phyloP scores from a whole-genome alignment of 2,797 vertebrate genomes.

The Karalla daura region DNA sequence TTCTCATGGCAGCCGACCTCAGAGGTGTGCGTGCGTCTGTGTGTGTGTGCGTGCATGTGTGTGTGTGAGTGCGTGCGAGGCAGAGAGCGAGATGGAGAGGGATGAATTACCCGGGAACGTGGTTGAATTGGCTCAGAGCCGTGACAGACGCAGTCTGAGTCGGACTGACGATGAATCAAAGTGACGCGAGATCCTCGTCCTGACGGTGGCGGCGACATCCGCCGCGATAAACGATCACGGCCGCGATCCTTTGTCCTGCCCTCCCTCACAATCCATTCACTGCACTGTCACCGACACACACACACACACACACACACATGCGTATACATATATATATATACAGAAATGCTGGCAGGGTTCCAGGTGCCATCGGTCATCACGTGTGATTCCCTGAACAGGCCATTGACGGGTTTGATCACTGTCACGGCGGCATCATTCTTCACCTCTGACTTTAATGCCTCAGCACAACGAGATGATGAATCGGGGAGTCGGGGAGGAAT shows the following conservation, averaged over 20 bases:
- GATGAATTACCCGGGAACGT: slow-evolving; percentile 45
- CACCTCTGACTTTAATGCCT: no score
- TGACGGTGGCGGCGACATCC: slow-evolving; percentile 32
- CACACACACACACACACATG: no score
- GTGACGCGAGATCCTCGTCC: slow-evolving; percentile 40
- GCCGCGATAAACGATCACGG: slow-evolving; percentile 45
- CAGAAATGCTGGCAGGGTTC: not conserved
- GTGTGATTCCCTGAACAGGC: no score
- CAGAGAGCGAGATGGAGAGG: no score
- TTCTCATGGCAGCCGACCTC: slow-evolving; percentile 21
- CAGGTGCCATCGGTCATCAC: no score
- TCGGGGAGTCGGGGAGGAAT: no score
- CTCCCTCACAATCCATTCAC: slow-evolving; percentile 19
- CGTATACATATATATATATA: no score
- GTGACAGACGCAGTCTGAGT: slow-evolving; percentile 53
- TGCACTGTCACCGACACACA: slow-evolving; percentile 15
- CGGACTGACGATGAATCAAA: slow-evolving; percentile 48
- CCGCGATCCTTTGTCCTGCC: slow-evolving; percentile 27
- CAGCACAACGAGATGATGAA: no score
- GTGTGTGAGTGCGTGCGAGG: not conserved
- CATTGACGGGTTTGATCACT: no score
- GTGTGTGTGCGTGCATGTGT: slow-evolving; percentile 9
- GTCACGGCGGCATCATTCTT: no score
- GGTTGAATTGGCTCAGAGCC: slow-evolving; percentile 42
- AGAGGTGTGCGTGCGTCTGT: slow-evolving; percentile 4